Conservation (phyloP, 1,140 invertebrate species). For the Heliconius melpomene region DNA sequence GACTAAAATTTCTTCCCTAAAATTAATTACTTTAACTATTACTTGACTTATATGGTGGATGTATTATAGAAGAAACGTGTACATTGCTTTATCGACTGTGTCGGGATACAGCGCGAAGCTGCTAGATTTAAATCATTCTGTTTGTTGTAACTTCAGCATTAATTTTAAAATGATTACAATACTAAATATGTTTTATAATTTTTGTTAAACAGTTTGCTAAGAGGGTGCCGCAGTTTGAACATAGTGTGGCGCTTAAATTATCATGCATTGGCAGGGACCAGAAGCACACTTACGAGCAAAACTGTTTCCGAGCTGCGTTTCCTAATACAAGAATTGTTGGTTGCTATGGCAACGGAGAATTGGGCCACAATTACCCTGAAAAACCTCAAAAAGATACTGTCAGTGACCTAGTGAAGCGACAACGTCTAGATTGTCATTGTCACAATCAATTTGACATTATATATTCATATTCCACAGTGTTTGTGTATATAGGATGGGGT, state of each 20-base stretch:
- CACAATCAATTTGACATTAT: constrained; percentile 58
- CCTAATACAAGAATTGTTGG: constrained; percentile 66
- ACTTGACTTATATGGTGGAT: no score
- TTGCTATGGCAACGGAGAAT: constrained; percentile 72
- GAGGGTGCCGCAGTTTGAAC: constrained; percentile 62
- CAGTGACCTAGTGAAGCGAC: constrained; percentile 44
- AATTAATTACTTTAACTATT: no score
- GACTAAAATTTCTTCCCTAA: no score
- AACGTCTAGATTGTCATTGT: constrained; percentile 43
- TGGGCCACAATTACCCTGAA: constrained; percentile 58
- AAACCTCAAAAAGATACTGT: constrained; percentile 23
- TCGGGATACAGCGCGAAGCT: no score
- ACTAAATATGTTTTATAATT: not conserved
- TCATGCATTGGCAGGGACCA: constrained; percentile 72
- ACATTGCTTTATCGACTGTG: no score
- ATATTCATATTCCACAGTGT: constrained; percentile 71
- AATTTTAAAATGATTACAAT: no score
- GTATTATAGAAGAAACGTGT: no score
- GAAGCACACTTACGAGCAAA: constrained; percentile 64
- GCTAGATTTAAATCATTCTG: no score
- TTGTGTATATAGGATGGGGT: constrained; percentile 73
- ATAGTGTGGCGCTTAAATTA: constrained; percentile 71
- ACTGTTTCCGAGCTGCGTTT: constrained; percentile 63
- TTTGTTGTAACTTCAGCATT: no score
- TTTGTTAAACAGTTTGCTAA: constrained; percentile 66